Evolutionary conservation across 1,140 invertebrate genomes (phyloP).

Genomic region (Pseudomyrmex dendroicus): DNA sequence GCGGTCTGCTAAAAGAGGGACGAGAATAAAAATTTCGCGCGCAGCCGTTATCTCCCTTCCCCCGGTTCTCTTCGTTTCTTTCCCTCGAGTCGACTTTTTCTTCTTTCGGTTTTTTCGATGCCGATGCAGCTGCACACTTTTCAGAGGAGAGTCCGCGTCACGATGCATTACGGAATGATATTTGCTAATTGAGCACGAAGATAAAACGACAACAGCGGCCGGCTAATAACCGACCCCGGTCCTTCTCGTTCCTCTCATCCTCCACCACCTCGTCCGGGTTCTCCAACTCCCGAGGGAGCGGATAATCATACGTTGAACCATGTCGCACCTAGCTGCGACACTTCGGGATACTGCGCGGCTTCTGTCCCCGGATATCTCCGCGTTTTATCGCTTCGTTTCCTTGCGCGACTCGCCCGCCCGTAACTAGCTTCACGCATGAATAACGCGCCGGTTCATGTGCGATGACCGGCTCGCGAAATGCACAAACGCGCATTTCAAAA

Average conservation of each 20-base stretch:
- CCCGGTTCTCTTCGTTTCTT: not conserved
- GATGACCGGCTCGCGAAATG: not conserved
- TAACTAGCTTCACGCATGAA: constrained; percentile 35
- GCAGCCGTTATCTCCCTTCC: constrained; percentile 49
- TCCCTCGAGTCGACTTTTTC: constrained; percentile 56
- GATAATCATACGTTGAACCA: constrained; percentile 80
- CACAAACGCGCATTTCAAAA: not conserved
- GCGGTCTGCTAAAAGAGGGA: constrained; percentile 55
- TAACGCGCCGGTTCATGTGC: constrained; percentile 19
- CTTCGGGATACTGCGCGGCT: constrained; percentile 56
- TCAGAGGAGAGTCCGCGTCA: constrained; percentile 77
- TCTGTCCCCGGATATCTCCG: constrained; percentile 45
- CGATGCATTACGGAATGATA: constrained; percentile 84
- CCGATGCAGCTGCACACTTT: constrained; percentile 72
- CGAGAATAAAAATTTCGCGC: constrained; percentile 65
- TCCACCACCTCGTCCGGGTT: constrained; percentile 26
- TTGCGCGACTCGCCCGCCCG: constrained; percentile 13
- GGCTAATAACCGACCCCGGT: constrained; percentile 82
- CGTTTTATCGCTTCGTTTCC: constrained; percentile 66
- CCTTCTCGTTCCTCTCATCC: not conserved
- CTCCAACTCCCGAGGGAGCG: constrained; percentile 76
- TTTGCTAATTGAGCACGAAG: constrained; percentile 84
- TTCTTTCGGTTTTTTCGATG: constrained; percentile 55
- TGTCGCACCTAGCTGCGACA: constrained; percentile 68
- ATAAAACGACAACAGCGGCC: constrained; percentile 81